phyloP scores from a whole-genome alignment of 2,797 vertebrate genomes.

The Gobionotothen gibberifrons region DNA sequence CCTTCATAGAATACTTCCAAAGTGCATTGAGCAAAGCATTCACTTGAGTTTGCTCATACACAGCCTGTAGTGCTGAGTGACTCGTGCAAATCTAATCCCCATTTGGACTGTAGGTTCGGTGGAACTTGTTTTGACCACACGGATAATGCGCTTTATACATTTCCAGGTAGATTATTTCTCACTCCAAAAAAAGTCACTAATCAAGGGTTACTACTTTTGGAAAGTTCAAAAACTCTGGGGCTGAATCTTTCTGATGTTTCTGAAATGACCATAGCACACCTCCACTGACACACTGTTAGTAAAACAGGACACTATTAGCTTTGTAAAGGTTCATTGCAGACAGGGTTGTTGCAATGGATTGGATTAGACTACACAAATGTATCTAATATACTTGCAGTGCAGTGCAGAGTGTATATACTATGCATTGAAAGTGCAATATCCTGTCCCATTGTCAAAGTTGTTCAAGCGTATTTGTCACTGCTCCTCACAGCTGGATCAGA shows the following conservation, averaged over 20 bases:
- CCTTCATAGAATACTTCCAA: background rate
- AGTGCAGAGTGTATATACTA: background rate
- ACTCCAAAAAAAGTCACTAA: too few relatives aligned
- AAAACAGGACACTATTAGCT: background rate
- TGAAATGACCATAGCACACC: background rate
- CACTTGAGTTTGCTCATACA: constrained; percentile 15
- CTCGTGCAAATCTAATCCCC: background rate
- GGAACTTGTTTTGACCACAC: too few relatives aligned
- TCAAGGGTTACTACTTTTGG: too few relatives aligned
- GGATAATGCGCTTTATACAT: too few relatives aligned
- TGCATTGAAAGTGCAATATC: constrained; percentile 1
- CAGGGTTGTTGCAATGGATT: too few relatives aligned
- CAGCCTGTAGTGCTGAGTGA: constrained; percentile 4
- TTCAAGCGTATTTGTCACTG: constrained; percentile 7
- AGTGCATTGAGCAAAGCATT: constrained; percentile 5
- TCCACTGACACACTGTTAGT: background rate
- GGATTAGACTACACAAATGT: background rate
- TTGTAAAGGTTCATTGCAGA: background rate
- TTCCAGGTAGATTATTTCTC: too few relatives aligned
- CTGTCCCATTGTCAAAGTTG: background rate
- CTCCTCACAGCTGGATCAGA: constrained; percentile 79
- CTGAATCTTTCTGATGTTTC: too few relatives aligned
- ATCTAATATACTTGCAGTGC: background rate
- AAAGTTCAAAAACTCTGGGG: too few relatives aligned
- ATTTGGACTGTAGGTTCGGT: too few relatives aligned